A percentile compares a stretch with the other conserved stretches of the same genome.
Conservation (phyloP, 2,113 vertebrate genomes). For the Edolisoma coerulescens region DNA sequence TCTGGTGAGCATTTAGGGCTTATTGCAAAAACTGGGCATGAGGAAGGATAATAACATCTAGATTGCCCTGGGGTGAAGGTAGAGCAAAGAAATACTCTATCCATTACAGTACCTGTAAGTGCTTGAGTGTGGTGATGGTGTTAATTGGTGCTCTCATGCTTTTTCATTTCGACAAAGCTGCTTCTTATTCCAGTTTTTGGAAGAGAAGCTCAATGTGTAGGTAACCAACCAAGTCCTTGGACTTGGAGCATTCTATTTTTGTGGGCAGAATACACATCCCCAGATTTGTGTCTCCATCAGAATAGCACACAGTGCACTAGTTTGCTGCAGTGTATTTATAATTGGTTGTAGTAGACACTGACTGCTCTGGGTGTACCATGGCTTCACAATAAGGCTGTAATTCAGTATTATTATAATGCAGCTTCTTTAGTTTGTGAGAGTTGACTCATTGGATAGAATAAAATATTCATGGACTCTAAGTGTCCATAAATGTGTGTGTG, state of each 20-base stretch:
- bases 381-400: neutral
- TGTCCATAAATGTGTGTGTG: neutral
- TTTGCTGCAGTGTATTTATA: neutral
- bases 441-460: neutral
- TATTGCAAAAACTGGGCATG: rapidly evolving
- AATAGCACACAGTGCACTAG: neutral
- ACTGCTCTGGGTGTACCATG: neutral
- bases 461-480: neutral
- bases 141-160: neutral
- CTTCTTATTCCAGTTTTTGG: neutral
- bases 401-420: neutral
- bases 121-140: neutral
- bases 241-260: neutral
- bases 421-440: neutral
- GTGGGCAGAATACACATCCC: neutral
- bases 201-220: neutral
- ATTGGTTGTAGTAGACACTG: neutral
- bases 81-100: neutral
- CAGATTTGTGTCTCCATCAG: neutral
- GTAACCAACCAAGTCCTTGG: neutral
- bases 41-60: neutral
- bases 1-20: neutral
- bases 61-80: neutral
- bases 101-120: neutral
- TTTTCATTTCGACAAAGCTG: neutral